Conservation (phyloP, 2,113 vertebrate genomes). For the Planiliza haematocheilus region DNA sequence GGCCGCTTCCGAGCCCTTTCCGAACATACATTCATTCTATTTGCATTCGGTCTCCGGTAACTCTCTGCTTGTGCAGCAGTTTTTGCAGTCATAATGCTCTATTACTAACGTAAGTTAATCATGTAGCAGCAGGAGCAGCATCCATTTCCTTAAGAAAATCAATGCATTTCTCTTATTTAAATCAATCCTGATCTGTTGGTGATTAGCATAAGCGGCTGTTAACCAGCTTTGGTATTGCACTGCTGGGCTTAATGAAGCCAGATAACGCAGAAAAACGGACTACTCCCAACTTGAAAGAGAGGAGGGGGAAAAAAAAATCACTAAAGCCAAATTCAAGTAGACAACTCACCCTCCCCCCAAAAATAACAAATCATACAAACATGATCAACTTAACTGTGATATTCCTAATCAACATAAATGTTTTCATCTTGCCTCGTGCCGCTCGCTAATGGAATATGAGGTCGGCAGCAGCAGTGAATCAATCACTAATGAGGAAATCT, state of each 20-base stretch:
- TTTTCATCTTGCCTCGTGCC: not conserved
- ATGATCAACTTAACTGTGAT: not conserved
- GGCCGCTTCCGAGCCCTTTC: not conserved
- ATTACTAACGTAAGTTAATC: not conserved
- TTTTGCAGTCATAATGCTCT: not conserved
- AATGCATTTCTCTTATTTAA: conserved; percentile 24
- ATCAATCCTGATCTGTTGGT: not conserved
- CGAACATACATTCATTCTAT: not conserved
- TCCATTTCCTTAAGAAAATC: conserved; percentile 8
- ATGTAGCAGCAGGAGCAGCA: conserved; percentile 2
- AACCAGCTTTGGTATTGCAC: not conserved
- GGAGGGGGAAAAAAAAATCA: not conserved
- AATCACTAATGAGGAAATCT: conserved; percentile 23
- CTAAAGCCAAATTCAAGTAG: not conserved
- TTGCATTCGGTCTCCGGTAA: not conserved
- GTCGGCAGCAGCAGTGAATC: conserved; percentile 4
- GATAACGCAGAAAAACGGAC: not conserved
- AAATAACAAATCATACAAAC: not conserved
- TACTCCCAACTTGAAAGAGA: not conserved
- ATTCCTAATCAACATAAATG: conserved; percentile 8
- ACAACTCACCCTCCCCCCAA: not conserved
- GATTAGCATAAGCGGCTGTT: conserved; percentile 9
- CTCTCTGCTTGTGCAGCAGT: not conserved
- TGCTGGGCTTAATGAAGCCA: conserved; percentile 13
- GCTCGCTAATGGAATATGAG: not conserved